Percentiles rank a stretch among this genome's conserved stretches.
phyloP scores from a whole-genome alignment of 2,113 vertebrate species.

The Ia io region DNA sequence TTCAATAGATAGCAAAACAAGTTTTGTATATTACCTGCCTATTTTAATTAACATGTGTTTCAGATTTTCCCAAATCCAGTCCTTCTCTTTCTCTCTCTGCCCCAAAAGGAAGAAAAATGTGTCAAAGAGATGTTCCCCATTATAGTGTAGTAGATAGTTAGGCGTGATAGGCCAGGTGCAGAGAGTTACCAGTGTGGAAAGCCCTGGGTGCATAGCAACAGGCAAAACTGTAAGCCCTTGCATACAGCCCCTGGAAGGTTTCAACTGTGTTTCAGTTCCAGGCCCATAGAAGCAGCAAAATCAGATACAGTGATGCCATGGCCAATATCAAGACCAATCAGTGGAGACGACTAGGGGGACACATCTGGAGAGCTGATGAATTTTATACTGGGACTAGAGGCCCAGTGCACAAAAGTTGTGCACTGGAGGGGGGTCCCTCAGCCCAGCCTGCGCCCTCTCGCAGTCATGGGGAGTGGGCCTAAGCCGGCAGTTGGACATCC shows the following conservation, averaged over 20 bases:
- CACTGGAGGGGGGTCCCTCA: too few relatives aligned
- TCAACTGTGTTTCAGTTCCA: background rate
- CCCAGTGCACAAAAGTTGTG: too few relatives aligned
- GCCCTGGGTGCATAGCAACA: background rate
- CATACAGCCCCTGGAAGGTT: background rate
- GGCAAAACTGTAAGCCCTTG: background rate
- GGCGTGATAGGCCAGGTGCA: background rate
- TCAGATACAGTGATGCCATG: background rate
- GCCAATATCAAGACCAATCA: background rate
- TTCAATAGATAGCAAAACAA: slow-evolving; percentile 46
- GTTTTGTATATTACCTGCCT: slow-evolving; percentile 15
- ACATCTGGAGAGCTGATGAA: background rate
- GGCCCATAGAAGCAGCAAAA: background rate
- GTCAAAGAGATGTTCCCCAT: background rate
- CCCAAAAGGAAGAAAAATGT: background rate
- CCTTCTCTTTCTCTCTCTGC: background rate
- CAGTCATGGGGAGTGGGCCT: too few relatives aligned
- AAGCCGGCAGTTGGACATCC: too few relatives aligned
- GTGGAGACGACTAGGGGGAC: background rate
- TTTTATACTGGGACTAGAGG: background rate
- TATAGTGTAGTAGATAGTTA: background rate
- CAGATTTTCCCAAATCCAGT: slow-evolving; percentile 37
- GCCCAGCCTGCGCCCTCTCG: too few relatives aligned
- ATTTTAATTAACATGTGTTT: slow-evolving; percentile 57
- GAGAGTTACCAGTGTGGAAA: too few relatives aligned